phyloP scores from a whole-genome alignment of 1,140 invertebrate species.

The Paraescarpia echinospica region DNA sequence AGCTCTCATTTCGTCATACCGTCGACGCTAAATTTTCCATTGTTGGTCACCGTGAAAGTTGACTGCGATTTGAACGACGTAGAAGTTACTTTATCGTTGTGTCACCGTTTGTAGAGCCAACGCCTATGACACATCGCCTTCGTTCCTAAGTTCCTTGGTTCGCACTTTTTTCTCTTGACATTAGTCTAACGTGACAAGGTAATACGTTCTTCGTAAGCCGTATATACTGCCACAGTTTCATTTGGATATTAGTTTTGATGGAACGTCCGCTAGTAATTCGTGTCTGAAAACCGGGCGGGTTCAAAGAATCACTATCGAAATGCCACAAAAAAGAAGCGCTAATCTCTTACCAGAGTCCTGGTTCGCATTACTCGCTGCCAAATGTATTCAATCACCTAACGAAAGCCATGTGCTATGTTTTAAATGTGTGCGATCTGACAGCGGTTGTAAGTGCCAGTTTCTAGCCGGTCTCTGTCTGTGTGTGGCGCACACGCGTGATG shows the following conservation, averaged over 20 bases:
- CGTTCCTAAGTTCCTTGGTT: neutral
- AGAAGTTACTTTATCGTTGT: neutral
- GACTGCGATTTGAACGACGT: neutral
- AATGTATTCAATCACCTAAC: neutral
- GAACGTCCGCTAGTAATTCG: neutral
- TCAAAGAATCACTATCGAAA: neutral
- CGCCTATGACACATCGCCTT: neutral
- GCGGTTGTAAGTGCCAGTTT: neutral
- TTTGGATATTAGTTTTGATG: neutral
- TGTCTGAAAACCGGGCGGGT: neutral
- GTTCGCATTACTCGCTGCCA: neutral
- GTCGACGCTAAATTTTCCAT: neutral
- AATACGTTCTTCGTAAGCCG: neutral
- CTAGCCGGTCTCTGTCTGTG: neutral
- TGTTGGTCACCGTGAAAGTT: neutral
- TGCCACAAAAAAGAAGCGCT: neutral
- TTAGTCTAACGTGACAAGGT: neutral
- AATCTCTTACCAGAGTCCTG: neutral
- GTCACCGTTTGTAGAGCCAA: neutral
- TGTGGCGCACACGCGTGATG: neutral
- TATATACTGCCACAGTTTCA: neutral
- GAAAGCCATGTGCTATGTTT: neutral
- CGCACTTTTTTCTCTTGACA: neutral
- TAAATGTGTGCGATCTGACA: neutral
- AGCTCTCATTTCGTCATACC: neutral